Evolutionary conservation across 2,888 invertebrate species (phyloP), one percentile per base, ranked within the genome.

Genomic region (Phalangium opilio): DNA sequence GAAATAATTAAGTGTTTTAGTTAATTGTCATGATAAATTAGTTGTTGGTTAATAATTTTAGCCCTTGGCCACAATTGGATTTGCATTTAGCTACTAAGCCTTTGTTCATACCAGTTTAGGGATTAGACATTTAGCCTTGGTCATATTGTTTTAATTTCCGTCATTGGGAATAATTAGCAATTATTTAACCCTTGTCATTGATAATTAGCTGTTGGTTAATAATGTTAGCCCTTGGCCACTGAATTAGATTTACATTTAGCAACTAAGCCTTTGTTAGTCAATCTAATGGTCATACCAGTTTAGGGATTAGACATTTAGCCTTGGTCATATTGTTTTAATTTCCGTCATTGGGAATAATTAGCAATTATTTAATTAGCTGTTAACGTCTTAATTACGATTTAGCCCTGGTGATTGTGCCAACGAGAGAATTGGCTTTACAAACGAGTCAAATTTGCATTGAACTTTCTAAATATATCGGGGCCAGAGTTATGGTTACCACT

Each of bases 361-460:
- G 10, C 34, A 33, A n/a, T n/a, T n/a, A n/a, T 33, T 10, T 33
- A 33, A 33, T 33, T 10, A 10, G 10, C 10, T 10, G 10, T 11
- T 33, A 10, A 10, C 11, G 34, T 34, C 14, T 1, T 34, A n/a
- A 2, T 34, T 34, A n/a, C n/a, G 10, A 42, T 64, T 49, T 61
- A 64, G 96, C 93, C 63, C 75, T 99, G 72, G 80, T 98, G 61
- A 87, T 99, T 69, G 96, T 98, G 65, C 98, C 98, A 56, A 98
- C 98, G 52, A 76, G 98, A 73, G 98, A 98, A 73, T 73, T 98
- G 70, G 98, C 98, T 55, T 76, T 98, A 63, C 98, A 98, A 71
- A 98, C 96, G 65, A 95, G 95, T 74, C 96, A 96, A 74, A 98
- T 98, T 67, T 93, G 96, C 72, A 95, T 95, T 68, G 96, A 98